Conservation (phyloP, 2,113 vertebrate genomes). For the Chlorodrepanis virens region DNA sequence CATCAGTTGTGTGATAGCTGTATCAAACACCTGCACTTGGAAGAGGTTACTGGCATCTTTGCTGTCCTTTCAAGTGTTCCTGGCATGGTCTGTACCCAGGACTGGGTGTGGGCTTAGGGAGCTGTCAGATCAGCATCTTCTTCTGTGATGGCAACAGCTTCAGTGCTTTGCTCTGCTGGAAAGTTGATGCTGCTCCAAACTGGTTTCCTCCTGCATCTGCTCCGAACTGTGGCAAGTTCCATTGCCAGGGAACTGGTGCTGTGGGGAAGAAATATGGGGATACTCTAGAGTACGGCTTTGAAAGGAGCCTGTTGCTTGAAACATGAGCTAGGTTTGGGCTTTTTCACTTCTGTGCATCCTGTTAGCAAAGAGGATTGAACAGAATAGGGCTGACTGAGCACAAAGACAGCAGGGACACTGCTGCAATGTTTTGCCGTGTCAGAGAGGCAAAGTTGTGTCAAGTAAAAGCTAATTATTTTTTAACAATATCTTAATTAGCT, state of each 20-base stretch:
- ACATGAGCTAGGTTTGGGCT: background rate
- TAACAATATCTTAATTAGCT: background rate
- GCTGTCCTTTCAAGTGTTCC: background rate
- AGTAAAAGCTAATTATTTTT: background rate
- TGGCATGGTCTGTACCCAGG: background rate
- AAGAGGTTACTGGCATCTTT: background rate
- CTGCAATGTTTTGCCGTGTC: background rate
- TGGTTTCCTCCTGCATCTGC: background rate
- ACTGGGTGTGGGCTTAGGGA: background rate
- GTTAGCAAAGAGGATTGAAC: background rate
- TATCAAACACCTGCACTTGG: background rate
- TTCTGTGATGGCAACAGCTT: background rate
- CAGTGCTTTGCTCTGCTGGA: background rate
- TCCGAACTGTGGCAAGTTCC: background rate
- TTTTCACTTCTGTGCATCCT: background rate
- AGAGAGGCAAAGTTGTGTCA: background rate
- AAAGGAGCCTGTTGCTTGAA: background rate
- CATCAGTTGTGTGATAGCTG: background rate
- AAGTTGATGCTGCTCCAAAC: background rate
- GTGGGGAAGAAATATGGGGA: background rate
- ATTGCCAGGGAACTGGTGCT: background rate
- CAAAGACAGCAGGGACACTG: background rate
- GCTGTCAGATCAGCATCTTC: accelerated
- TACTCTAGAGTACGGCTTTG: background rate
- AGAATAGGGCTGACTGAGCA: background rate